These are phyloP conservation scores for Macquaria ambigua DNA, from an alignment of 2,113 vertebrate species.

Conservation along the genomic window DNA sequence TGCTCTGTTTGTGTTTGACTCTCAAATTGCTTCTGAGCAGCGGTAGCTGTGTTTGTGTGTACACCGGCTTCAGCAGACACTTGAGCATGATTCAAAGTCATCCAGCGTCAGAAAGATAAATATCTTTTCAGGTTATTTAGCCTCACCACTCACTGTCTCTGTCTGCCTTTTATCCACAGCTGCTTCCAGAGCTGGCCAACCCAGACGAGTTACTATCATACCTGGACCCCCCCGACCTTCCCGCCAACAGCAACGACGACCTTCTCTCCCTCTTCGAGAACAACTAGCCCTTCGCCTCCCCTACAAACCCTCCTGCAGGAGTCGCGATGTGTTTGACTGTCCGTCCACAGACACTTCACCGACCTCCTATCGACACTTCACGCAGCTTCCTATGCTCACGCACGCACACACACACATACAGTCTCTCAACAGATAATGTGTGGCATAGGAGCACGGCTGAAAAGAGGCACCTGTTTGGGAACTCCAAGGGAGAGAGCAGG, in stretches of 20 bases:
- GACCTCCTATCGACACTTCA: conserved; percentile 60
- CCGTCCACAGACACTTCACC: conserved; percentile 79
- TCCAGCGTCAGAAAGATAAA: neutral
- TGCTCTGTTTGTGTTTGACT: conserved; percentile 52
- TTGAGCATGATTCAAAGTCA: neutral
- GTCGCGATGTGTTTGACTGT: conserved; percentile 60
- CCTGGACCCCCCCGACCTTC: conserved; percentile 98
- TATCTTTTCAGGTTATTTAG: neutral
- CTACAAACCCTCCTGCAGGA: conserved; percentile 26
- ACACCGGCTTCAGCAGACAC: neutral
- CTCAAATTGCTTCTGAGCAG: neutral
- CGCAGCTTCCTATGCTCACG: conserved; percentile 58
- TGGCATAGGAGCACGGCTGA: conserved; percentile 39
- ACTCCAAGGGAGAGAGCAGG: conserved; percentile 52
- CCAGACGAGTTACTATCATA: conserved; percentile 98
- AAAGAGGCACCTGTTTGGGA: conserved; percentile 43
- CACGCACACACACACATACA: conserved; percentile 34
- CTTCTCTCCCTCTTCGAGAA: conserved; percentile 99
- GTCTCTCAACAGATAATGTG: conserved; percentile 47
- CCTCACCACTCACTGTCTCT: conserved; percentile 47
- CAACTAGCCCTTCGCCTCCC: conserved; percentile 86
- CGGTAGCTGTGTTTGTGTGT: neutral
- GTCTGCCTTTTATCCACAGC: conserved; percentile 84
- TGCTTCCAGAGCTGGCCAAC: conserved; percentile 98
- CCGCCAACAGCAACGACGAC: conserved; percentile 99